Evolutionary conservation across 2,888 invertebrate genomes (phyloP), one percentile per base, ranked within the genome.

Genomic region (Perizoma affinitatum): DNA sequence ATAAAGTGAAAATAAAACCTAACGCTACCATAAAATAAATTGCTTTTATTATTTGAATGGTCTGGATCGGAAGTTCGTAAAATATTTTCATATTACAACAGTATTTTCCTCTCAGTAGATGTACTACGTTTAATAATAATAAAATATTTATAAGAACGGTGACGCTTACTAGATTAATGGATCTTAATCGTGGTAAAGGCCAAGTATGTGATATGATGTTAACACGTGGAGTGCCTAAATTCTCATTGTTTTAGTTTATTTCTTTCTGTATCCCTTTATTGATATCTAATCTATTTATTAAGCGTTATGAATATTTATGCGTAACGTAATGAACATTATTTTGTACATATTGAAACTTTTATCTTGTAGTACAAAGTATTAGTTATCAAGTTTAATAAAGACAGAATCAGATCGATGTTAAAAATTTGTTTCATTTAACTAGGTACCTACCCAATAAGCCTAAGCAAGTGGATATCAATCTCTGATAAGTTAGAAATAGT

Each of bases 171-270:
- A 91, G 91, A 78, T 76, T 89, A 86, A 85, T 81, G 80, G 79
- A 78, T 84, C 79, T 79, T 78, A 69, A 76, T 76, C 74, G 79
- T 80, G 81, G 79, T 83, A 83, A 6, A 38, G 38, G 81, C 84
- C 82, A 84, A 83, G 84, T 86, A 87, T 92, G 91, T 91, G 91
- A 92, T 92, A 91, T 84, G 86, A 85, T 78, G 82, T 83, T 75
- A 84, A 86, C 83, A 88, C 82, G 87, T 86, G 87, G 89, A 88
- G 91, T 92, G 91, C 91, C 91, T 91, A 90, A 88, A 88, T 85
- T 89, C 85, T 88, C 80, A 82, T 86, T 83, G 76, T 76, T 84
- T 83, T 76, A 78, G 77, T 82, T 76, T 73, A 79, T 75, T 76
- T 69, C 68, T 65, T 73, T 76, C 78, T 82, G 38, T 69, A 79